Evolutionary conservation across 2,888 invertebrate genomes (phyloP).

Genomic region (Apeira syringaria): DNA sequence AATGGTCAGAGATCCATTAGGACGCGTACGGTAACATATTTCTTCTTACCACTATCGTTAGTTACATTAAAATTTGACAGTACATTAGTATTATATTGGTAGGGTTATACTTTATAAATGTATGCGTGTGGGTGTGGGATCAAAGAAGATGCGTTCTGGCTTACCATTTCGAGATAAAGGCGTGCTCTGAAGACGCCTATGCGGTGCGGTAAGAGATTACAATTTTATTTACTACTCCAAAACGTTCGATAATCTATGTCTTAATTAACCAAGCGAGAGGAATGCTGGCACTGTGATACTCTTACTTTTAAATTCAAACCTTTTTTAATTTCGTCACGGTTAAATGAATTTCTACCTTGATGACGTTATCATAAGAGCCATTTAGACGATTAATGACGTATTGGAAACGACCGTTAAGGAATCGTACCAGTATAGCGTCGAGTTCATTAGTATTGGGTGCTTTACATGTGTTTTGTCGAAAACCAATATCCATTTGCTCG

Average conservation of each 20-base stretch:
- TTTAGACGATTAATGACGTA: slow-evolving; percentile 20
- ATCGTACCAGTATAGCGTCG: slow-evolving; percentile 39
- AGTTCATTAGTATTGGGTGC: slow-evolving; percentile 59
- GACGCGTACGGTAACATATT: slow-evolving; percentile 16
- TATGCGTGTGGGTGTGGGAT: slow-evolving; percentile 75
- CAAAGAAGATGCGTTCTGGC: slow-evolving; percentile 73
- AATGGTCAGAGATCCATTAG: slow-evolving; percentile 45
- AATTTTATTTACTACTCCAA: slow-evolving; percentile 81
- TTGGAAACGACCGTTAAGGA: slow-evolving; percentile 25
- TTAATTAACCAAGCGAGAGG: slow-evolving; percentile 81
- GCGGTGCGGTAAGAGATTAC: slow-evolving; percentile 72
- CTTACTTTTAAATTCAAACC: slow-evolving; percentile 35
- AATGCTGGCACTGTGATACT: slow-evolving; percentile 50
- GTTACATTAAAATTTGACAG: slow-evolving; percentile 78
- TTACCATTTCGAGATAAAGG: slow-evolving; percentile 71
- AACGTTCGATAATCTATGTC: slow-evolving; percentile 82
- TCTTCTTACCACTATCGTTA: slow-evolving; percentile 46
- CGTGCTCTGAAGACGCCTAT: slow-evolving; percentile 77
- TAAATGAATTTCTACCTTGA: slow-evolving; percentile 28
- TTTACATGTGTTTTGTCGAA: slow-evolving; percentile 75
- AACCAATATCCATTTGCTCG: slow-evolving; percentile 73
- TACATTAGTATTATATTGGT: slow-evolving; percentile 70
- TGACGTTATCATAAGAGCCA: slow-evolving; percentile 12
- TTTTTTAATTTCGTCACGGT: slow-evolving; percentile 12
- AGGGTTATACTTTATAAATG: slow-evolving; percentile 66